A percentile compares a stretch with the other conserved stretches of the same genome.
Conservation (phyloP, 1,140 invertebrate genomes). For the Drosophila ironensis region DNA sequence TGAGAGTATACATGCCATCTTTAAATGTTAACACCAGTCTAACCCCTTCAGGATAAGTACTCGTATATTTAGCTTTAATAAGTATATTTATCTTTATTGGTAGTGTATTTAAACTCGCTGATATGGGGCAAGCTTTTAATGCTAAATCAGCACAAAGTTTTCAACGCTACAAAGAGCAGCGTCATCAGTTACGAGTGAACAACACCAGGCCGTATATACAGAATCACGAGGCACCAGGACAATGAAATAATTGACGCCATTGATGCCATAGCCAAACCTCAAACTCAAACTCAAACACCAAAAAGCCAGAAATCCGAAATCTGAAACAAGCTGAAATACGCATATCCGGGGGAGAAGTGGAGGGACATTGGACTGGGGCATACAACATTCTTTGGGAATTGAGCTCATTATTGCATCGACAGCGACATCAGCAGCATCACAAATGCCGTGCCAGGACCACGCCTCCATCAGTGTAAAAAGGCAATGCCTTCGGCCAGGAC, state of each 20-base stretch:
- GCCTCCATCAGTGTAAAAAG: conserved; percentile 76
- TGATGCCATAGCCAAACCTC: conserved; percentile 43
- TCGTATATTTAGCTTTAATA: no score
- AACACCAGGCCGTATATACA: conserved; percentile 15
- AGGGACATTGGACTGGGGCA: conserved; percentile 11
- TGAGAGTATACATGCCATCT: not conserved
- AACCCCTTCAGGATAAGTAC: no score
- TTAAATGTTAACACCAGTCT: not conserved
- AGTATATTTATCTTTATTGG: no score
- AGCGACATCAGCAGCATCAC: conserved; percentile 28
- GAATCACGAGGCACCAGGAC: conserved; percentile 38
- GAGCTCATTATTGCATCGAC: conserved; percentile 76
- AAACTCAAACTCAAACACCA: conserved; percentile 22
- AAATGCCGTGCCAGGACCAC: conserved; percentile 40
- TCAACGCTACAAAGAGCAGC: conserved; percentile 64
- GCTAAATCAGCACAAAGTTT: conserved; percentile 75
- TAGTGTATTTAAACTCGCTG: conserved; percentile 40
- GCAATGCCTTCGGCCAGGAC: conserved; percentile 55
- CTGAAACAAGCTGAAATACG: not conserved
- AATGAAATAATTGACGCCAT: conserved; percentile 80
- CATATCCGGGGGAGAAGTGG: conserved; percentile 1
- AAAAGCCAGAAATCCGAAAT: conserved; percentile 36
- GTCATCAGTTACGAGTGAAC: conserved; percentile 66
- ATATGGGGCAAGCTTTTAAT: conserved; percentile 46
- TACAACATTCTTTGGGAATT: conserved; percentile 76